Evolutionary conservation across 2,797 vertebrate genomes (phyloP).

Genomic region (Sebastes matsubarae): DNA sequence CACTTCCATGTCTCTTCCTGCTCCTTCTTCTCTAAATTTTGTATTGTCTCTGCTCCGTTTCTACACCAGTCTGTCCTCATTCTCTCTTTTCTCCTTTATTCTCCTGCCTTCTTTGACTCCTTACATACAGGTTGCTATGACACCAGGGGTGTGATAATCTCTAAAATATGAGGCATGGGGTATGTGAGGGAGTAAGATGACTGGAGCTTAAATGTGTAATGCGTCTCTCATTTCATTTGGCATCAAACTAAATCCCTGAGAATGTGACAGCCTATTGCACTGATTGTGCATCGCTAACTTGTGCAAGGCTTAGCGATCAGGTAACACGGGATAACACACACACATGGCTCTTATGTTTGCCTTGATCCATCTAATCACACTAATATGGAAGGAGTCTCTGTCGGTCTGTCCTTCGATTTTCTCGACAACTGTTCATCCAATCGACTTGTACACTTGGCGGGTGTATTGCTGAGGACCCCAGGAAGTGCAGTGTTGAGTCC

Average conservation of each 20-base stretch:
- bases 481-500: not conserved
- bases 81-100: conserved; percentile 9
- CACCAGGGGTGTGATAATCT: conserved; percentile 7
- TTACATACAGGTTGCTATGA: conserved; percentile 37
- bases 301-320: not conserved
- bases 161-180: conserved; percentile 20
- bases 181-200: not conserved
- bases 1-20: not conserved
- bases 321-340: not conserved
- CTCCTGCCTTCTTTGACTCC: conserved; percentile 9
- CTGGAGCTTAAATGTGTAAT: conserved; percentile 15
- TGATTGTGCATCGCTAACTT: not conserved
- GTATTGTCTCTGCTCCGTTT: not conserved
- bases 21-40: not conserved
- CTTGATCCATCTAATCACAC: not conserved
- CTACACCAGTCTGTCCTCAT: not conserved
- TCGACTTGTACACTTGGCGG: not conserved
- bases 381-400: not conserved
- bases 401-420: not conserved
- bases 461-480: not conserved
- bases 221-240: not conserved
- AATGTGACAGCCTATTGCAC: not conserved
- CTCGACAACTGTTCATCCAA: not conserved
- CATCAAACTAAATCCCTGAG: conserved; percentile 1
- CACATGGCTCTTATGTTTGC: not conserved